Percentiles rank a stretch among this genome's conserved stretches.
Evolutionary conservation across 2,888 invertebrate genomes (phyloP).

Genomic region (Rhagonycha fulva): DNA sequence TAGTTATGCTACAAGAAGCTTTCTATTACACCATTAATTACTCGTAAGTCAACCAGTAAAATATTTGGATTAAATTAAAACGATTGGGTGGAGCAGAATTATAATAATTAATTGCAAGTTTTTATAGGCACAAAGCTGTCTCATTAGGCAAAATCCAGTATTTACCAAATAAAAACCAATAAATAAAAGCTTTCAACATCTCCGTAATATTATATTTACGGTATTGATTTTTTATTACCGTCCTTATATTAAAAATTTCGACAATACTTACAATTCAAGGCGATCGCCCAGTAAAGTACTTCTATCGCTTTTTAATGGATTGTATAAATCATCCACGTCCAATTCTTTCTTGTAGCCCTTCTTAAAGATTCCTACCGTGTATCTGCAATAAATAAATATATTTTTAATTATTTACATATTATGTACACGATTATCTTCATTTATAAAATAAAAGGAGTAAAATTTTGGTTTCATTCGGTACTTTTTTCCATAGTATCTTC

Average conservation of each 20-base stretch:
- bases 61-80: neutral
- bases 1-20: too few relatives aligned
- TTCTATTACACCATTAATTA: neutral
- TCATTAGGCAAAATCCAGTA: neutral
- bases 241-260: neutral
- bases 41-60: neutral
- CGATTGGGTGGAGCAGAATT: neutral
- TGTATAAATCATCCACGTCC: conserved; percentile 74
- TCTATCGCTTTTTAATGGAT: conserved; percentile 69
- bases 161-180: neutral
- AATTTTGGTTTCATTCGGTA: neutral
- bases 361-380: conserved; percentile 77
- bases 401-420: neutral
- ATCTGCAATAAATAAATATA: conserved; percentile 58
- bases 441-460: neutral
- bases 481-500: neutral
- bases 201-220: neutral
- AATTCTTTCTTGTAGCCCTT: conserved; percentile 74
- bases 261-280: conserved; percentile 63
- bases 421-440: neutral
- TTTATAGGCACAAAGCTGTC: neutral
- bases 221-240: neutral
- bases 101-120: neutral
- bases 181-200: neutral
- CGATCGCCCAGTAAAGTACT: conserved; percentile 70